phyloP scores from a whole-genome alignment of 2,797 vertebrate species.

The Hoplostethus mediterraneus region DNA sequence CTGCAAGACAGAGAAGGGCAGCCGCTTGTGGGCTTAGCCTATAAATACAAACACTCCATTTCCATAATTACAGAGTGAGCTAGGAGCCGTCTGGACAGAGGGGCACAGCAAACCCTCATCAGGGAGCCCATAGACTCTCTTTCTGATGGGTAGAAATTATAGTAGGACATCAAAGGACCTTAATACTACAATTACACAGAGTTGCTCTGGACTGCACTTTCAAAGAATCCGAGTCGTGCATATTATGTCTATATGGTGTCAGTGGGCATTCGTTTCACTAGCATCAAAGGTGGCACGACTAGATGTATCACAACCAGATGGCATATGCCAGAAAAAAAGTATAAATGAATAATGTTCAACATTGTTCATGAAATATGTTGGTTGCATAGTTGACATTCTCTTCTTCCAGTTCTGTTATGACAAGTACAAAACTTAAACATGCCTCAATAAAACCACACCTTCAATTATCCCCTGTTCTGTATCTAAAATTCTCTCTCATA shows the following conservation, averaged over 20 bases:
- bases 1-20: conserved; percentile 87
- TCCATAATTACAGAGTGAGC: conserved; percentile 92
- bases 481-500: too few relatives aligned
- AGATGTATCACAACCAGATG: conserved; percentile 58
- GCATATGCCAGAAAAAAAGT: conserved; percentile 22
- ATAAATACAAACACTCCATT: conserved; percentile 96
- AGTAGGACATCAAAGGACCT: conserved; percentile 82
- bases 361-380: background rate
- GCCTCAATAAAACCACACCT: conserved; percentile 6
- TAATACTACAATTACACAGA: conserved; percentile 85
- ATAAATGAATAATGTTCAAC: conserved; percentile 27
- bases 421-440: background rate
- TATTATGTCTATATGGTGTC: conserved; percentile 70
- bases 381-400: background rate
- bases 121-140: conserved; percentile 81
- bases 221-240: conserved; percentile 68
- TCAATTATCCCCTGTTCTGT: background rate
- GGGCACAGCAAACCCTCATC: conserved; percentile 83
- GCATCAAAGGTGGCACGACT: conserved; percentile 63
- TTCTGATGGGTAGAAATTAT: conserved; percentile 83
- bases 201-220: conserved; percentile 68
- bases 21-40: conserved; percentile 91
- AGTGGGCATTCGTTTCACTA: conserved; percentile 61
- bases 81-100: conserved; percentile 88
- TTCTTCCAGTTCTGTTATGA: conserved; percentile 1